phyloP scores from a whole-genome alignment of 2,888 invertebrate genomes.

The Buathra laborator region DNA sequence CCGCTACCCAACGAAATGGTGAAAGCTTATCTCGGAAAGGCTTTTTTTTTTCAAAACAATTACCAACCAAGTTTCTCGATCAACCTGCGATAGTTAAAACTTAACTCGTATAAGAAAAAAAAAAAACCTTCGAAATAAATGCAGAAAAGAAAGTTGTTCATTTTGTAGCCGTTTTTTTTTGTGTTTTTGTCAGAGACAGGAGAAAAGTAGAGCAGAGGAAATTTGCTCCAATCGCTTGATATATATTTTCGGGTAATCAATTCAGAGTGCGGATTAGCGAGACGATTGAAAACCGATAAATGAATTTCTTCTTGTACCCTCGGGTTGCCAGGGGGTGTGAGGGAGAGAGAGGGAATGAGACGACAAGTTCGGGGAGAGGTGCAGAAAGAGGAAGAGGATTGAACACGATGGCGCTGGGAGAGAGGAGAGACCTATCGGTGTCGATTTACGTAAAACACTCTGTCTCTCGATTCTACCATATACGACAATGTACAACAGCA shows the following conservation, averaged over 20 bases:
- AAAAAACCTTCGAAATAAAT: background rate
- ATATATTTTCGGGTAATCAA: conserved; percentile 57
- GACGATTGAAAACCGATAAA: conserved; percentile 68
- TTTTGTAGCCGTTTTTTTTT: background rate
- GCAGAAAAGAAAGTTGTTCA: conserved; percentile 12
- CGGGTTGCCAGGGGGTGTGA: conserved; percentile 14
- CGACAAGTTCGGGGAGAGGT: background rate
- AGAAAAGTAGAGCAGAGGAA: conserved; percentile 13
- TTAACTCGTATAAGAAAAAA: background rate
- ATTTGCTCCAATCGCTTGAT: conserved; percentile 34
- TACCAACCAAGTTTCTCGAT: background rate
- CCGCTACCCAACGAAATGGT: background rate
- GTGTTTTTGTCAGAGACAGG: conserved; percentile 2
- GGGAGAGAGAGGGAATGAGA: conserved; percentile 4
- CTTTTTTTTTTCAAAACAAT: conserved; percentile 14
- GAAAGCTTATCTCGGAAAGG: background rate
- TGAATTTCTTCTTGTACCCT: conserved; percentile 57
- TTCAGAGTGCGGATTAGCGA: conserved; percentile 57
- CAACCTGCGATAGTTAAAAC: background rate
- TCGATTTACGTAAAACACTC: conserved; percentile 47
- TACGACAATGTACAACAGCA: background rate
- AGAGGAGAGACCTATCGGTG: conserved; percentile 27
- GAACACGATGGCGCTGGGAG: background rate
- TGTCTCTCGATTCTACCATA: conserved; percentile 23
- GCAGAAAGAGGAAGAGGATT: background rate